phyloP scores from a whole-genome alignment of 2,888 invertebrate genomes.

The Scelioninae gen. 1 region DNA sequence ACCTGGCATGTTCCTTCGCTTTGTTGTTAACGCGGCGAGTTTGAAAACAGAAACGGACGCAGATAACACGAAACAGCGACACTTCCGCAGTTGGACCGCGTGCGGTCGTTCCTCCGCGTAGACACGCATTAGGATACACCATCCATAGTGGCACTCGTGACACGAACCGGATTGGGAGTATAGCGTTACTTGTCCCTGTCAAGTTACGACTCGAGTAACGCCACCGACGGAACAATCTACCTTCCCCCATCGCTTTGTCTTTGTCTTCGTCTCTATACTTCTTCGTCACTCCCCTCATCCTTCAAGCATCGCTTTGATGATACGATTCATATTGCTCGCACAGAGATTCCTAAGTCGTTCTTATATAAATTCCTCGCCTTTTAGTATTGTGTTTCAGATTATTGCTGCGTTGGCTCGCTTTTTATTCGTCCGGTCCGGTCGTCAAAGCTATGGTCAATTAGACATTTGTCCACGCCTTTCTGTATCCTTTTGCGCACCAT shows the following conservation, averaged over 20 bases:
- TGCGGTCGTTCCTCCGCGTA: slow-evolving; percentile 53
- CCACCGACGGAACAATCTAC: slow-evolving; percentile 54
- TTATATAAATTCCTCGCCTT: slow-evolving; percentile 55
- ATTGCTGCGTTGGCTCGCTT: slow-evolving; percentile 11
- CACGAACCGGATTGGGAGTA: slow-evolving; percentile 68
- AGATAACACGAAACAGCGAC: slow-evolving; percentile 53
- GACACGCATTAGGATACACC: slow-evolving; percentile 46
- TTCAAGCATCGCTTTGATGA: slow-evolving; percentile 20
- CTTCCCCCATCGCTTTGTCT: not conserved
- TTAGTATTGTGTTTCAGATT: slow-evolving; percentile 45
- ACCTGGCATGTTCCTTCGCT: slow-evolving; percentile 29
- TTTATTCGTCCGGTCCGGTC: not conserved
- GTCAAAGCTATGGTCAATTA: not conserved
- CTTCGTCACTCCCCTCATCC: not conserved
- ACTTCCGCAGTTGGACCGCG: slow-evolving; percentile 53
- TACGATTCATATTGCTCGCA: slow-evolving; percentile 59
- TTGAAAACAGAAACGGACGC: slow-evolving; percentile 41
- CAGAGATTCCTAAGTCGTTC: slow-evolving; percentile 52
- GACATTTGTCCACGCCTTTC: not conserved
- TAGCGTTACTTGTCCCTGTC: slow-evolving; percentile 69
- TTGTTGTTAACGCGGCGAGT: slow-evolving; percentile 17
- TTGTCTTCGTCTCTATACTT: not conserved
- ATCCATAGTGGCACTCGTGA: slow-evolving; percentile 59
- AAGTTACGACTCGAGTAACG: slow-evolving; percentile 67
- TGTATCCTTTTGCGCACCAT: slow-evolving; percentile 3